Evolutionary conservation across 2,888 invertebrate species (phyloP).

Genomic region (Macroteleia sp.): DNA sequence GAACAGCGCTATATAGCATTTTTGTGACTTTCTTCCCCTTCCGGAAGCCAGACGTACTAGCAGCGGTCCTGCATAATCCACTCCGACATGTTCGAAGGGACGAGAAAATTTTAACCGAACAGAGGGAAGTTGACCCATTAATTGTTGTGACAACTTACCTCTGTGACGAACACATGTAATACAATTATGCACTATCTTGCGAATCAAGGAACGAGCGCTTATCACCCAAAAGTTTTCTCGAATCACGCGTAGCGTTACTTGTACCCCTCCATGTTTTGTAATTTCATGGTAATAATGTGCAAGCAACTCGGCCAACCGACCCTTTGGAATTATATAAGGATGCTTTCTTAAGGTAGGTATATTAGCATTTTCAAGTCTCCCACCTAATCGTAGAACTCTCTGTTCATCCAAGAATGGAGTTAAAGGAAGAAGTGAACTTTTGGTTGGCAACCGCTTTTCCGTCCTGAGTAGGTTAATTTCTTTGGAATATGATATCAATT

Average conservation of each 20-base stretch:
- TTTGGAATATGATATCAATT: not conserved
- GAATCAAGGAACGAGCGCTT: not conserved
- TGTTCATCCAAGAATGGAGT: not conserved
- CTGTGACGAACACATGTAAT: not conserved
- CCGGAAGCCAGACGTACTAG: not conserved
- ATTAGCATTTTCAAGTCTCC: not conserved
- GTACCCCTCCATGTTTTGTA: not conserved
- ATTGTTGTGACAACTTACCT: not conserved
- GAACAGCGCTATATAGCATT: no score
- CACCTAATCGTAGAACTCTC: not conserved
- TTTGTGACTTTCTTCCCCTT: no score
- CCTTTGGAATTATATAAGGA: not conserved
- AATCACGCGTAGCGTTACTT: not conserved
- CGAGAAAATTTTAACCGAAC: not conserved
- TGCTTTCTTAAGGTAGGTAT: not conserved
- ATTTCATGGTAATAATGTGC: not conserved
- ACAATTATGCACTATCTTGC: not conserved
- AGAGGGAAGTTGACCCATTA: not conserved
- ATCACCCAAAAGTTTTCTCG: not conserved
- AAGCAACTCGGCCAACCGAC: not conserved
- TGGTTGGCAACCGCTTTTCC: not conserved
- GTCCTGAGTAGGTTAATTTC: not conserved
- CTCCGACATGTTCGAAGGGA: not conserved
- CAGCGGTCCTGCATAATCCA: slow-evolving; percentile 1
- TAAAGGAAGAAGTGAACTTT: not conserved